Base-by-base conservation (phyloP, 2,888 invertebrate species). In the Sminthurinus aureus region DNA sequence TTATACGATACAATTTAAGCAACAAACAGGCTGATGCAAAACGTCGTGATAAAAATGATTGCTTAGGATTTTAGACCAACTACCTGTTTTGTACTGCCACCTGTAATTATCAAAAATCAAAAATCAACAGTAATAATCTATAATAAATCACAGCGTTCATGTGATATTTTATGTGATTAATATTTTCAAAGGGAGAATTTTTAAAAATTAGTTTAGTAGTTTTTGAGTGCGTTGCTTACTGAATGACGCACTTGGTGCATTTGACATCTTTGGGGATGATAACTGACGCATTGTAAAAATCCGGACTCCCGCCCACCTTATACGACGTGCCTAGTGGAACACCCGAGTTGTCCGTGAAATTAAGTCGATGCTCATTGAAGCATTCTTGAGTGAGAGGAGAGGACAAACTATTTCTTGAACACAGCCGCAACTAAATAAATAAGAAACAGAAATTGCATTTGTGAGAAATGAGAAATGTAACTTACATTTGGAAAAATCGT, bases 351-450 rank as follows among this genome's bases (percentile, higher is more conserved):
- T 83, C 83, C 24, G 51, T 76, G 24, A 78, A 71, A 24, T 78
- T 22, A 18, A 83, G 58, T 52, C 69, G 77, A 71, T 89, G 93
- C 93, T 93, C 93, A 90, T 96, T 94, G 89, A 97, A 94, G 89
- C 97, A 97, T 76, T 94, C 94, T 90, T 96, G 95, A 0, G 94
- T 94, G 8, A 95, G 95, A 90, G 94, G 94, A 0, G 91, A 91
- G 38, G 38, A 38, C 0, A 95, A 94, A 90, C 96, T 95, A 90
- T 96, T 96, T 89, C 96, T 95, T 0, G 96, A 96, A 87, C 97
- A 97, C 0, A 97, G 91, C 89, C 93, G 94, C 91, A 97, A 93
- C 89, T 96, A 95, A 89, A 97, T 4, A 2, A 2, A 64, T 64
- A 18, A 38, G 6, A 38, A 38, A 38, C 38, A 38, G 38, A 38